Percentiles rank a stretch among this genome's conserved stretches.
phyloP scores from a whole-genome alignment of 1,140 invertebrate genomes.

The Drosophila tsacasi region DNA sequence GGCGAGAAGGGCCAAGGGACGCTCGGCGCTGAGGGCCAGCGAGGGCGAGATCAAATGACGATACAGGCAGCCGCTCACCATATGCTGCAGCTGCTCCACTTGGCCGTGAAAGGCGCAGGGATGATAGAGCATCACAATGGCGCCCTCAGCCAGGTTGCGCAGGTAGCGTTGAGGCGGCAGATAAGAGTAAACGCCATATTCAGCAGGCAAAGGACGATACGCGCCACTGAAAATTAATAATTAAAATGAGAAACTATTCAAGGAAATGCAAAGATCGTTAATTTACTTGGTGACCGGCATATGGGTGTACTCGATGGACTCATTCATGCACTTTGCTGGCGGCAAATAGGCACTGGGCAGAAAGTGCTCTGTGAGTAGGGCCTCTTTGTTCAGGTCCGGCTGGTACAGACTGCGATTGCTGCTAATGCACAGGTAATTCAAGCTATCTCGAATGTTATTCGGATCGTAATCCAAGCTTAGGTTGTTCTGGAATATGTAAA shows the following conservation, averaged over 20 bases:
- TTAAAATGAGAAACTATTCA: background rate
- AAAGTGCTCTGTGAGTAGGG: slow-evolving; percentile 87
- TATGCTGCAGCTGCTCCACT: slow-evolving; percentile 88
- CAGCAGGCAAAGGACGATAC: slow-evolving; percentile 92
- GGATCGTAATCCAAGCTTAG: slow-evolving; percentile 90
- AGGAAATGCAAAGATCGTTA: background rate
- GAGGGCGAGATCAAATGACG: slow-evolving; percentile 93
- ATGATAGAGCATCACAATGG: slow-evolving; percentile 94
- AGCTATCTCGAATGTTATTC: slow-evolving; percentile 88
- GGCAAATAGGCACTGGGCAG: slow-evolving; percentile 88
- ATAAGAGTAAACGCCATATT: slow-evolving; percentile 93
- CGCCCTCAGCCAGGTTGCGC: slow-evolving; percentile 94
- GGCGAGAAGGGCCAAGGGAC: slow-evolving; percentile 91
- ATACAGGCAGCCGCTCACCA: slow-evolving; percentile 90
- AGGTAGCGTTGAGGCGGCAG: slow-evolving; percentile 94
- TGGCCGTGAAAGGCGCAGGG: slow-evolving; percentile 91
- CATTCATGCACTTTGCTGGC: slow-evolving; percentile 89
- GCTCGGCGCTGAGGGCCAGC: slow-evolving; percentile 87
- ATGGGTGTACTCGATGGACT: slow-evolving; percentile 88
- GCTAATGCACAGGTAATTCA: slow-evolving; percentile 86
- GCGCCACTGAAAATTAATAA: slow-evolving; percentile 88
- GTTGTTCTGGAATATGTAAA: slow-evolving; percentile 86
- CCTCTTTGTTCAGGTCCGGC: slow-evolving; percentile 85
- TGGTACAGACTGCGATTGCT: slow-evolving; percentile 84
- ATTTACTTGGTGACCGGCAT: slow-evolving; percentile 88